A percentile compares a stretch with the other conserved stretches of the same genome.
phyloP scores from a whole-genome alignment of 1,140 invertebrate genomes.

The Halyomorpha halys region DNA sequence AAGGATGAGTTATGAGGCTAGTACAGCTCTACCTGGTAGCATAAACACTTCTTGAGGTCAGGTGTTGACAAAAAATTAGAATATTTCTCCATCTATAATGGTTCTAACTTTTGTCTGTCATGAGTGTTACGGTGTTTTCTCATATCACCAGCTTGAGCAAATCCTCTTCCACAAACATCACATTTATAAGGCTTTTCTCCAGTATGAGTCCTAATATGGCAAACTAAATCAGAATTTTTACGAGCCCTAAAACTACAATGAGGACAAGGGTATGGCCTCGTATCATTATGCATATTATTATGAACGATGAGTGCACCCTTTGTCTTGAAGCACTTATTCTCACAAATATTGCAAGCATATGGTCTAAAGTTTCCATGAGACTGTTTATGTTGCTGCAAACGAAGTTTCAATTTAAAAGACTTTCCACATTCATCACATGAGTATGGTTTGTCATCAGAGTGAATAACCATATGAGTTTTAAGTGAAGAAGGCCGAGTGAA shows the following conservation, averaged over 20 bases:
- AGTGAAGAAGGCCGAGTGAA: slow-evolving; percentile 26
- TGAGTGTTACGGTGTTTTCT: slow-evolving; percentile 29
- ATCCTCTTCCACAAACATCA: slow-evolving; percentile 31
- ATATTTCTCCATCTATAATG: background rate
- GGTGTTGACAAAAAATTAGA: no score
- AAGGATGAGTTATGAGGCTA: no score
- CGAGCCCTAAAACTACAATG: slow-evolving; percentile 47
- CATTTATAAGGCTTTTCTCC: slow-evolving; percentile 50
- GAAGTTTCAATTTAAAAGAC: slow-evolving; percentile 37
- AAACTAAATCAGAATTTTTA: slow-evolving; percentile 41
- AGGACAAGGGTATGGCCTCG: slow-evolving; percentile 39
- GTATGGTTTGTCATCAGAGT: slow-evolving; percentile 61
- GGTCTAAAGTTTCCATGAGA: slow-evolving; percentile 38
- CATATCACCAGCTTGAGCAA: slow-evolving; percentile 31
- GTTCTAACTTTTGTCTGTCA: slow-evolving; percentile 16
- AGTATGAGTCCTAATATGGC: slow-evolving; percentile 43
- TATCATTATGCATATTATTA: slow-evolving; percentile 40
- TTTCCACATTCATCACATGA: slow-evolving; percentile 62
- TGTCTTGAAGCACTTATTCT: slow-evolving; percentile 38
- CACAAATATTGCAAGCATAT: slow-evolving; percentile 40
- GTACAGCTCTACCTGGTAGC: no score
- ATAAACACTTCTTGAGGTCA: no score
- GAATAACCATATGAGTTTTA: slow-evolving; percentile 38
- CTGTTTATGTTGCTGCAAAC: slow-evolving; percentile 30
- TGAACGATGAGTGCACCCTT: slow-evolving; percentile 39